Evolutionary conservation across 1,140 invertebrate genomes (phyloP).

Genomic region (Euwallacea similis): DNA sequence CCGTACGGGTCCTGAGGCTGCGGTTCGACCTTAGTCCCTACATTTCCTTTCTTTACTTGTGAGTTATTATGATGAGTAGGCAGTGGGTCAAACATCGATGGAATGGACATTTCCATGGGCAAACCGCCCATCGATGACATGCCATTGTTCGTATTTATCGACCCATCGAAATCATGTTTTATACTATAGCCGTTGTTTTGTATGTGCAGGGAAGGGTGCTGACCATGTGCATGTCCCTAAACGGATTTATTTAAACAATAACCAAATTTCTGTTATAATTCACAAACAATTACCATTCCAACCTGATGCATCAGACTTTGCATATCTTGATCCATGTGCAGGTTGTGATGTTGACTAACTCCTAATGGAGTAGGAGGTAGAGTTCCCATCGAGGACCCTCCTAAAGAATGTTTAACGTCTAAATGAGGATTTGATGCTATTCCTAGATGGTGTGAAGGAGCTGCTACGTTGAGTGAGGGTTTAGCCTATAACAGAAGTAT

Average conservation of each 20-base stretch:
- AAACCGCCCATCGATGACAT: conserved; percentile 58
- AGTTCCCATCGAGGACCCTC: conserved; percentile 33
- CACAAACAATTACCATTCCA: conserved; percentile 33
- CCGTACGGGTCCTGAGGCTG: conserved; percentile 5
- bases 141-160: conserved; percentile 56
- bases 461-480: conserved; percentile 6
- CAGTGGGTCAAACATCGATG: conserved; percentile 69
- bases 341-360: conserved; percentile 39
- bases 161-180: conserved; percentile 55
- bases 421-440: conserved; percentile 32
- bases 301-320: conserved; percentile 39
- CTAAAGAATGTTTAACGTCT: conserved; percentile 42
- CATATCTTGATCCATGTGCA: conserved; percentile 53
- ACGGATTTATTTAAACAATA: neutral
- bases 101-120: conserved; percentile 55
- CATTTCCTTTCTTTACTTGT: conserved; percentile 53
- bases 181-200: conserved; percentile 58
- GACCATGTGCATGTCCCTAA: conserved; percentile 43
- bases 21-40: neutral
- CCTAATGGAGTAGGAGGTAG: conserved; percentile 44
- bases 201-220: conserved; percentile 45
- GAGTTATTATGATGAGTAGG: conserved; percentile 50
- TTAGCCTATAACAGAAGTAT: conserved; percentile 13
- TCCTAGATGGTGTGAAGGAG: conserved; percentile 31
- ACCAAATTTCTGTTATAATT: conserved; percentile 7